Evolutionary conservation across 2,797 vertebrate species (phyloP).

Genomic region (Ciconia nigra): DNA sequence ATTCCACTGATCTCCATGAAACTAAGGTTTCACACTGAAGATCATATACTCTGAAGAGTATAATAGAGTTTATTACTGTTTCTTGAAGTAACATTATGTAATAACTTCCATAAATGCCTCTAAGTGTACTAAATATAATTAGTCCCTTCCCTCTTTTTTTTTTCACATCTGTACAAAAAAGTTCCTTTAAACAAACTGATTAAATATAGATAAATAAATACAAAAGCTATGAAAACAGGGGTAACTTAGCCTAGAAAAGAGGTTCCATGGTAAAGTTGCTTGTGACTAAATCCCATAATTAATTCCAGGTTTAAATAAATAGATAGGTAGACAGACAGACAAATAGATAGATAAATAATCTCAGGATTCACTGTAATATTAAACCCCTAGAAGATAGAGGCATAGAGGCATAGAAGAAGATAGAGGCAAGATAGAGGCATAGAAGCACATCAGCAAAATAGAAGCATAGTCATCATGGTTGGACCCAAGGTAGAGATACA

Average conservation of each 20-base stretch:
- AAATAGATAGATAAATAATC: background rate
- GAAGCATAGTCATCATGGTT: background rate
- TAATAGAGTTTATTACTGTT: background rate
- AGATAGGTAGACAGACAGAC: no score
- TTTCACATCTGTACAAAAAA: no score
- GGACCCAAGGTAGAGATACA: background rate
- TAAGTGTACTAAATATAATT: background rate
- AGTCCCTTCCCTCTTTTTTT: no score
- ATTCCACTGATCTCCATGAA: background rate
- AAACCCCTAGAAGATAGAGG: background rate
- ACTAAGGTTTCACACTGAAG: background rate
- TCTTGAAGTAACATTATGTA: background rate
- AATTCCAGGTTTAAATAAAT: no score
- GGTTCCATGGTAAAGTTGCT: no score
- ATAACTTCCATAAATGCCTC: background rate
- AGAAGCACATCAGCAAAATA: background rate
- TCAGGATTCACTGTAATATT: background rate
- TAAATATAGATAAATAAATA: no score
- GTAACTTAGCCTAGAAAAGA: no score
- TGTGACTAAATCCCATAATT: no score
- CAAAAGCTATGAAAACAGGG: no score
- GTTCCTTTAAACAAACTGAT: no score
- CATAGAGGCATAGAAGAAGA: background rate
- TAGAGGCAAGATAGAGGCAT: background rate
- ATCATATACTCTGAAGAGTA: background rate